phyloP scores from a whole-genome alignment of 2,113 vertebrate genomes.

The Aspidoscelis tigris region DNA sequence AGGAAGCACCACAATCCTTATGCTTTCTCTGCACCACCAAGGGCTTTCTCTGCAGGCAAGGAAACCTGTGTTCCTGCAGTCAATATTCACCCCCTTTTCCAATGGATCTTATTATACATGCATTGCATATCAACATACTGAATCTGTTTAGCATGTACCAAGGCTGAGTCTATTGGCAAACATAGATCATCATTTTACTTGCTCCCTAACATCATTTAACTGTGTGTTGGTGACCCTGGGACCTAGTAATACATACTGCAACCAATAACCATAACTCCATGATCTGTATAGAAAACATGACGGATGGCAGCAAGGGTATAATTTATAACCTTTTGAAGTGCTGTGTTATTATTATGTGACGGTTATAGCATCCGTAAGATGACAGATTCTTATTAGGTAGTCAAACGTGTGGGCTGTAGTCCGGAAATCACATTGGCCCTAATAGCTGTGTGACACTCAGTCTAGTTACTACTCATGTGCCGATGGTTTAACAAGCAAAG shows the following conservation, averaged over 20 bases:
- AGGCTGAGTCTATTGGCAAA: constrained; percentile 59
- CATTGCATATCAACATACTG: constrained; percentile 59
- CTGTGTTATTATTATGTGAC: constrained; percentile 70
- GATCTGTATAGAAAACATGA: constrained; percentile 53
- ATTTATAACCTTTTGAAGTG: constrained; percentile 60
- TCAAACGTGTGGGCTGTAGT: constrained; percentile 54
- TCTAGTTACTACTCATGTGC: constrained; percentile 9
- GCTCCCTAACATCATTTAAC: constrained; percentile 64
- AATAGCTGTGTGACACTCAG: constrained; percentile 24
- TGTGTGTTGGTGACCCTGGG: constrained; percentile 63
- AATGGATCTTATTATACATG: constrained; percentile 58
- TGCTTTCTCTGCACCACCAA: constrained; percentile 1
- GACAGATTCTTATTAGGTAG: constrained; percentile 70
- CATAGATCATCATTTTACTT: constrained; percentile 65
- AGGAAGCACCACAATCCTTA: constrained; percentile 18
- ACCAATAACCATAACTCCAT: constrained; percentile 63
- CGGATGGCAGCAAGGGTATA: constrained; percentile 56
- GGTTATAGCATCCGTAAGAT: constrained; percentile 68
- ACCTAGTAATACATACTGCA: constrained; percentile 58
- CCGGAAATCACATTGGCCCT: constrained; percentile 27
- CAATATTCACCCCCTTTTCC: constrained; percentile 57
- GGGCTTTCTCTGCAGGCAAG: not conserved
- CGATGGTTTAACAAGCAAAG: not conserved
- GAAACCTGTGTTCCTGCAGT: constrained; percentile 14
- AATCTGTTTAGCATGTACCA: constrained; percentile 57